These are phyloP conservation scores for Trichechus manatus DNA, from an alignment of 2,113 vertebrate genomes.

Conservation along the genomic window DNA sequence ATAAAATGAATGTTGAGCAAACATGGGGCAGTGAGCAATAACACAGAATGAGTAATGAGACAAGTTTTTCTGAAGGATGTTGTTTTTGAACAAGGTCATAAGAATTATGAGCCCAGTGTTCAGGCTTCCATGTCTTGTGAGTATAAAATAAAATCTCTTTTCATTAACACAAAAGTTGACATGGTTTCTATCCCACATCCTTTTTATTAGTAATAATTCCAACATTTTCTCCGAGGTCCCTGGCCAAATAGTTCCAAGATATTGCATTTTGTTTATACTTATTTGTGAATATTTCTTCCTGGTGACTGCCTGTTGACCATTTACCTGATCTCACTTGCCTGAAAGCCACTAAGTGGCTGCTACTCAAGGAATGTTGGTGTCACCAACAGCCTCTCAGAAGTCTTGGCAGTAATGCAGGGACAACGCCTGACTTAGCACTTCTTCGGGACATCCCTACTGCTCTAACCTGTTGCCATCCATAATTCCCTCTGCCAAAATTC, in stretches of 20 bases:
- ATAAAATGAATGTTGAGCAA: background rate
- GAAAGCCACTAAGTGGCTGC: background rate
- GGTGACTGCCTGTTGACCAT: too few species aligned
- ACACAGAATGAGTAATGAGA: background rate
- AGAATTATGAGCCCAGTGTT: background rate
- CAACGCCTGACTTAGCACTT: background rate
- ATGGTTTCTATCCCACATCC: background rate
- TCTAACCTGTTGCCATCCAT: background rate
- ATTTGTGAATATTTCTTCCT: background rate
- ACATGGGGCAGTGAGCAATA: background rate
- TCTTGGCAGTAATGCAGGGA: background rate
- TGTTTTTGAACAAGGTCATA: background rate
- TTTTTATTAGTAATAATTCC: background rate
- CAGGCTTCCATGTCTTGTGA: background rate
- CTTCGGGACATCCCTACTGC: background rate
- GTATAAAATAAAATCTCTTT: background rate
- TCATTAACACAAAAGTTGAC: background rate
- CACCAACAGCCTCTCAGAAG: background rate
- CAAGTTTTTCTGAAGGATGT: background rate
- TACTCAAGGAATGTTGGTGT: background rate
- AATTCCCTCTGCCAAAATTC: background rate
- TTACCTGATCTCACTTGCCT: background rate
- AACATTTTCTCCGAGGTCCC: background rate
- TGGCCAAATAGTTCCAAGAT: background rate
- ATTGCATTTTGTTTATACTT: background rate